These are phyloP conservation scores for Pangasius larnaudii DNA, from an alignment of 2,797 vertebrate species.

Conservation along the genomic window DNA sequence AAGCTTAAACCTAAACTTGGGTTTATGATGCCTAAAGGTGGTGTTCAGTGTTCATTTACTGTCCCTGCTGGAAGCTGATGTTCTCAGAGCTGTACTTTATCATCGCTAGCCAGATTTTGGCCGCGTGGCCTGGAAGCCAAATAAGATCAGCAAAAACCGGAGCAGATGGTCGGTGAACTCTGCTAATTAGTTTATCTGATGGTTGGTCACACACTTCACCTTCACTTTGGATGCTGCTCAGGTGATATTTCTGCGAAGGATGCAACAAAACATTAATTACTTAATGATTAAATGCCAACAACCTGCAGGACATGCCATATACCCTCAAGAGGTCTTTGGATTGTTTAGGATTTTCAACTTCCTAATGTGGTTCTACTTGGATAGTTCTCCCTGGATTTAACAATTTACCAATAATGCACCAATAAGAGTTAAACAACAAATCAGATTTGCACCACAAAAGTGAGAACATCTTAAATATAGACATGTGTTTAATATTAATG, in stretches of 20 bases:
- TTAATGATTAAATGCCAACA: slow-evolving; percentile 12
- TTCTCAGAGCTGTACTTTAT: slow-evolving; percentile 33
- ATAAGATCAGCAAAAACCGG: slow-evolving; percentile 7
- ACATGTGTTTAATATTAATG: not conserved
- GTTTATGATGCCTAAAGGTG: not conserved
- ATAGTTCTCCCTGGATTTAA: not conserved
- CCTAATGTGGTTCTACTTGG: not conserved
- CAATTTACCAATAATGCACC: not conserved
- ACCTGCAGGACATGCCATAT: too few species aligned
- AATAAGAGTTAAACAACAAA: not conserved
- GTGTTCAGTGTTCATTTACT: not conserved
- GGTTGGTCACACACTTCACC: not conserved
- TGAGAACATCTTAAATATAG: not conserved
- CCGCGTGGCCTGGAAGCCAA: slow-evolving; percentile 3
- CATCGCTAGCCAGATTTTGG: slow-evolving; percentile 24
- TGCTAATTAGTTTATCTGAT: slow-evolving; percentile 15
- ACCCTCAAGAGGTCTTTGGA: not conserved
- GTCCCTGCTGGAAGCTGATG: slow-evolving; percentile 41
- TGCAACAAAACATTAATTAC: slow-evolving; percentile 5
- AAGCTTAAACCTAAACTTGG: not conserved
- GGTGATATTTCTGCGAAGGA: not conserved
- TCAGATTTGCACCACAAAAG: not conserved
- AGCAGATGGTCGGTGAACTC: slow-evolving; percentile 17
- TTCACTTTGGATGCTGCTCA: slow-evolving; percentile 14
- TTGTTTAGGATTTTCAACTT: not conserved